Conservation (phyloP, 2,888 invertebrate species). For the Xiphydria camelus region DNA sequence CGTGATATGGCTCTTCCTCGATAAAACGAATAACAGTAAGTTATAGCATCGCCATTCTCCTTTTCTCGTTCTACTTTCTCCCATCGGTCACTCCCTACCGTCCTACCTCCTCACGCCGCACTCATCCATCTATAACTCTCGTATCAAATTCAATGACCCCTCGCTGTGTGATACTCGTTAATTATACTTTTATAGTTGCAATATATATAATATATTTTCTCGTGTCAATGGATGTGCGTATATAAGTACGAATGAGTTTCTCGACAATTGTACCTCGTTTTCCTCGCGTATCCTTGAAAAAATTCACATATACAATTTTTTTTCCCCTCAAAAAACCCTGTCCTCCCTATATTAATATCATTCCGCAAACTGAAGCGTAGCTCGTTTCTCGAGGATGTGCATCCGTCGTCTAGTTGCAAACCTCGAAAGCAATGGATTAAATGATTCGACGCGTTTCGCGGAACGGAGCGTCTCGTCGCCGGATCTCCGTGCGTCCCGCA, state of each 20-base stretch:
- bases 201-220: constrained; percentile 25
- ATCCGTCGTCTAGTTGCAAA: too few species aligned
- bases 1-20: constrained; percentile 41
- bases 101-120: background rate
- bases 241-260: constrained; percentile 7
- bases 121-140: too few species aligned
- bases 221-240: constrained; percentile 15
- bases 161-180: constrained; percentile 18
- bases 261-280: background rate
- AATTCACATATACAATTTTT: background rate
- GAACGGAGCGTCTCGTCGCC: too few species aligned
- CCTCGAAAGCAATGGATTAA: too few species aligned
- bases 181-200: constrained; percentile 20
- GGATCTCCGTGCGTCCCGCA: too few species aligned
- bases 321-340: background rate
- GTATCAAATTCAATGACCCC: constrained; percentile 10
- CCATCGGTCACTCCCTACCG: background rate
- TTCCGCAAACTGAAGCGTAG: background rate
- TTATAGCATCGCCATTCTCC: background rate
- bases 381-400: too few species aligned
- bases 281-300: background rate
- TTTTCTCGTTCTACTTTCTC: too few species aligned
- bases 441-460: too few species aligned
- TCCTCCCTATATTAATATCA: background rate
- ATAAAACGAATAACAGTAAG: constrained; percentile 38